Evolutionary conservation across 2,888 invertebrate genomes (phyloP), one percentile per base, ranked within the genome.

Genomic region (Druceiella hillmani): DNA sequence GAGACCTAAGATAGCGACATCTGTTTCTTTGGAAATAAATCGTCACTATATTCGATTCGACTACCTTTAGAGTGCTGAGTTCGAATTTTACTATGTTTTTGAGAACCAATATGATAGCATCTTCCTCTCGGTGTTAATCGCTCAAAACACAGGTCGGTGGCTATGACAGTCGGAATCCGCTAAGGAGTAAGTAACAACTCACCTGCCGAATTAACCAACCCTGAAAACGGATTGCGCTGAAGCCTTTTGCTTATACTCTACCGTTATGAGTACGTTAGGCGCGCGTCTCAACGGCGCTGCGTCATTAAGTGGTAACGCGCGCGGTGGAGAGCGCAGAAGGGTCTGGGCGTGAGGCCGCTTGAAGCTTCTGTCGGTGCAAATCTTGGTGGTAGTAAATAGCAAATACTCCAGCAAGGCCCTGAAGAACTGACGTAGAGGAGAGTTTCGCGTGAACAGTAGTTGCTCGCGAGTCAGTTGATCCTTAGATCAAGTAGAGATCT

Each of bases 91-190:
- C n/a, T n/a, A n/a, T n/a, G n/a, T n/a, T n/a, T n/a, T n/a, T n/a
- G n/a, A n/a, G n/a, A n/a, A n/a, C n/a, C n/a, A n/a, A n/a, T n/a
- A n/a, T n/a, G n/a, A n/a, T n/a, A n/a, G n/a, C n/a, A n/a, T n/a
- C n/a, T n/a, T n/a, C n/a, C n/a, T n/a, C n/a, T n/a, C n/a, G 76
- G 75, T 66, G 76, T 77, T 75, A 73, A 71, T 76, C 66, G 72
- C 69, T 76, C 59, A 62, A 68, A 75, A 76, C 78, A 79, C 76
- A 78, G 77, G 79, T 77, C 77, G 76, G 78, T 80, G 79, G 77
- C 76, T 79, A 79, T 79, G 79, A 79, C 81, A 81, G 80, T 81
- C 74, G 80, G 76, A 75, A 75, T 69, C 78, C 76, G 76, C 75
- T 72, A 65, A 67, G 64, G 62, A 75, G 64, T 68, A 62, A 61